Percentiles rank a stretch among this genome's conserved stretches.
Conservation (phyloP, 2,113 vertebrate species). For the Menura novaehollandiae region DNA sequence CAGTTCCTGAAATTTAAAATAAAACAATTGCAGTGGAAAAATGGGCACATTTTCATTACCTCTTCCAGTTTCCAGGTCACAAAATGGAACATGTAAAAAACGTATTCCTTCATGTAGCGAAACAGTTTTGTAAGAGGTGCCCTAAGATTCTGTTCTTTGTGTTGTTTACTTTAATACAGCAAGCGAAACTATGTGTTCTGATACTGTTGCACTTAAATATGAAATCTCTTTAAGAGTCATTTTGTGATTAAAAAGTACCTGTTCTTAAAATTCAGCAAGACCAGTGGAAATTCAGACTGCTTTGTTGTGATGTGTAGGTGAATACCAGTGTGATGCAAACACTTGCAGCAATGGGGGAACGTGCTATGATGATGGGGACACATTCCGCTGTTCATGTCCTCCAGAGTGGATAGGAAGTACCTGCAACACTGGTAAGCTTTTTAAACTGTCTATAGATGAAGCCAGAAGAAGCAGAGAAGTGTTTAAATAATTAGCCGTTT, state of each 20-base stretch:
- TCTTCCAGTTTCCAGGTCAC: not conserved
- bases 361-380: conserved; percentile 87
- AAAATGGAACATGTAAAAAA: not conserved
- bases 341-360: conserved; percentile 94
- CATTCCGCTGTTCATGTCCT: conserved; percentile 87
- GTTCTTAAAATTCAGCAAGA: not conserved
- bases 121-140: not conserved
- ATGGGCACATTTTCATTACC: not conserved
- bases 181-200: not conserved
- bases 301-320: conserved; percentile 70
- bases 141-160: not conserved
- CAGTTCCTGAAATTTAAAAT: conserved; percentile 53
- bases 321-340: conserved; percentile 88
- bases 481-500: not conserved
- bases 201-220: not conserved
- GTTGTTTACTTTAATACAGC: not conserved
- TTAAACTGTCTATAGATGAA: not conserved
- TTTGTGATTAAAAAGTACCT: not conserved
- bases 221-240: not conserved
- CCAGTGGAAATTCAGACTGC: not conserved
- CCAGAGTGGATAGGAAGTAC: conserved; percentile 89
- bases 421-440: conserved; percentile 83
- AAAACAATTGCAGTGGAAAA: not conserved
- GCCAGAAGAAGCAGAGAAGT: not conserved
- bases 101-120: not conserved